Evolutionary conservation across 2,888 invertebrate species (phyloP), one percentile per base, ranked within the genome.

Genomic region (Meteorus cinctellus): DNA sequence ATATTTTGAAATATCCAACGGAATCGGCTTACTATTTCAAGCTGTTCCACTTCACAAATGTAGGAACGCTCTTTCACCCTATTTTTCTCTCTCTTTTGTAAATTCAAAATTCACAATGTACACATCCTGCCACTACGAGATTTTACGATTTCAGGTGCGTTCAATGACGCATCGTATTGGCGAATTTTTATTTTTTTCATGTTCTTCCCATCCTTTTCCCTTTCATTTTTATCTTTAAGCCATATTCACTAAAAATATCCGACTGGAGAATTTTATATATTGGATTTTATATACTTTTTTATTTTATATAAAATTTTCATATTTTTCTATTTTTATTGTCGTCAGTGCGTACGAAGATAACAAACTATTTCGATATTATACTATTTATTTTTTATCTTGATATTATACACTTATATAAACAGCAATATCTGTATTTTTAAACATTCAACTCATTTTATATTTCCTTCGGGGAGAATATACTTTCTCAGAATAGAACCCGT

Each of bases 91-190:
- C 55, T 8, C 19, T 24, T 19, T 6, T n/a, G 24, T 8, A 8
- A 19, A 55, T 55, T 55, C 55, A 19, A 55, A 55, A 55, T 19
- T 55, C 8, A 55, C 55, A 24, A 24, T 55, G 55, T 19, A 55
- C n/a, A 55, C 19, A 55, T 19, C n/a, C 19, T 55, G 8, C 55
- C 19, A 55, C 19, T 19, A 8, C 19, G 19, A 55, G 55, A 19
- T 55, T 55, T 55, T 55, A 55, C 55, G 55, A 55, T 55, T 55
- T 55, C 55, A 55, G 19, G 55, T 55, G 55, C 19, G 19, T 55
- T 19, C 55, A 55, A 55, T 55, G 19, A 55, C 55, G 55, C 55
- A 55, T 55, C 55, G 55, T 55, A 55, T 55, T 55, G 55, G 55
- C 19, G 10, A 19, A 55, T 55, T 55, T 55, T 55, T 55, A 55